phyloP scores from a whole-genome alignment of 1,140 invertebrate genomes.

The Philotrypesis tridentata region DNA sequence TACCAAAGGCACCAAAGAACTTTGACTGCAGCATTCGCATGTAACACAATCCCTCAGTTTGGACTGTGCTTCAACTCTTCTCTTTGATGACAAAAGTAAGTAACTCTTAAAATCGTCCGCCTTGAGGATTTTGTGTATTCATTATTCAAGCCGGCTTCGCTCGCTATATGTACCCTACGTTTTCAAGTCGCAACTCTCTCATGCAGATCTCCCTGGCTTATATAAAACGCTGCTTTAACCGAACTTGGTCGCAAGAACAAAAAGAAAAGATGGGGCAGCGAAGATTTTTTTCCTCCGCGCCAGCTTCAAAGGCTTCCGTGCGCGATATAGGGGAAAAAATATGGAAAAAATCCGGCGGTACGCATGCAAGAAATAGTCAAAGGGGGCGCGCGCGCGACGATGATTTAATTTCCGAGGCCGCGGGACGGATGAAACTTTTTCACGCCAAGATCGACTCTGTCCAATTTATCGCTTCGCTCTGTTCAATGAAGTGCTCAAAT shows the following conservation, averaged over 20 bases:
- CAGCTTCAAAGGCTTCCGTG: not conserved
- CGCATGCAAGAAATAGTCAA: conserved; percentile 31
- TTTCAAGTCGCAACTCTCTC: not conserved
- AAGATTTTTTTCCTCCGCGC: conserved; percentile 5
- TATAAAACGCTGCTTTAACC: no score
- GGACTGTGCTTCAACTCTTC: not conserved
- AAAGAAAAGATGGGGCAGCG: no score
- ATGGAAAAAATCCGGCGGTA: no score
- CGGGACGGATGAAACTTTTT: conserved; percentile 27
- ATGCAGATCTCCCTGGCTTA: no score
- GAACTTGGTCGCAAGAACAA: no score
- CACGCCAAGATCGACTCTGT: not conserved
- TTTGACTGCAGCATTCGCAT: no score
- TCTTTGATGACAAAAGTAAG: conserved; percentile 3
- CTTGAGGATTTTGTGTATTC: conserved; percentile 6
- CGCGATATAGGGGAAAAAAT: not conserved
- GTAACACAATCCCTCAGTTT: not conserved
- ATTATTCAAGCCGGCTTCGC: conserved; percentile 21
- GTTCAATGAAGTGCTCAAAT: conserved; percentile 49
- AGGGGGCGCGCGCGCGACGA: not conserved
- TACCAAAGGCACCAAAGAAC: no score
- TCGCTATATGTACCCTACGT: not conserved
- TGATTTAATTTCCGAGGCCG: conserved; percentile 22
- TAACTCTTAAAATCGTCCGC: not conserved
- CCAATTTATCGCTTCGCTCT: conserved; percentile 48